Conservation (phyloP, 2,113 vertebrate species). For the Pogonocichla stellata region DNA sequence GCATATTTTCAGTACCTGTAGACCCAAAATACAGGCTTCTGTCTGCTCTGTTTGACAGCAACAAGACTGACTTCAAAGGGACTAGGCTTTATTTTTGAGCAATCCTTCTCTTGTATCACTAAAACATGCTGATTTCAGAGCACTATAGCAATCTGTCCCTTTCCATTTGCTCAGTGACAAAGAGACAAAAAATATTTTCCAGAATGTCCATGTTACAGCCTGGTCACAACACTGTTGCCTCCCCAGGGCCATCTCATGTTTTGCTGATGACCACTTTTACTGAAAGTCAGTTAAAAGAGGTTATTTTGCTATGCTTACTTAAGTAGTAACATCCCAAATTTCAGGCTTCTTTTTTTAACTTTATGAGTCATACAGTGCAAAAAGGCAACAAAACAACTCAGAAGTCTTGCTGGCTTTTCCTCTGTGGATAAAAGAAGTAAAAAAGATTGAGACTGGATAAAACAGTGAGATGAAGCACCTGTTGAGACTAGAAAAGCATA, state of each 20-base stretch:
- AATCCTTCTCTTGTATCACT: neutral
- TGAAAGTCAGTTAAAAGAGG: neutral
- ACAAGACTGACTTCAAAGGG: neutral
- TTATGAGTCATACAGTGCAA: slow-evolving; percentile 28
- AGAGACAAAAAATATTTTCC: neutral
- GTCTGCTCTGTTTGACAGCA: neutral
- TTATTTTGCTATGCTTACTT: neutral
- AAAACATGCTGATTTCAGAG: neutral
- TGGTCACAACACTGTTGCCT: neutral
- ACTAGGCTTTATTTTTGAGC: neutral
- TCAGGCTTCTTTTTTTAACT: slow-evolving; percentile 34
- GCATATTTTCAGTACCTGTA: neutral
- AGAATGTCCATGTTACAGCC: neutral
- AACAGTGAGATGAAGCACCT: slow-evolving; percentile 7
- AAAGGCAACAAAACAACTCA: slow-evolving; percentile 4
- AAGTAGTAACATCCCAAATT: neutral
- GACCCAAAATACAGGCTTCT: neutral
- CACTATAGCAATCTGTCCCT: neutral
- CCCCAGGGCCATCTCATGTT: neutral
- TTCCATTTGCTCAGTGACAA: neutral
- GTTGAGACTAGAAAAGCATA: neutral
- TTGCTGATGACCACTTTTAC: neutral
- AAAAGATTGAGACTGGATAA: neutral
- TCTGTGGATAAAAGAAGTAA: neutral
- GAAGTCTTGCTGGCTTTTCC: neutral